Conservation (phyloP, 2,888 invertebrate species). For the Omphaloscelis lunosa region DNA sequence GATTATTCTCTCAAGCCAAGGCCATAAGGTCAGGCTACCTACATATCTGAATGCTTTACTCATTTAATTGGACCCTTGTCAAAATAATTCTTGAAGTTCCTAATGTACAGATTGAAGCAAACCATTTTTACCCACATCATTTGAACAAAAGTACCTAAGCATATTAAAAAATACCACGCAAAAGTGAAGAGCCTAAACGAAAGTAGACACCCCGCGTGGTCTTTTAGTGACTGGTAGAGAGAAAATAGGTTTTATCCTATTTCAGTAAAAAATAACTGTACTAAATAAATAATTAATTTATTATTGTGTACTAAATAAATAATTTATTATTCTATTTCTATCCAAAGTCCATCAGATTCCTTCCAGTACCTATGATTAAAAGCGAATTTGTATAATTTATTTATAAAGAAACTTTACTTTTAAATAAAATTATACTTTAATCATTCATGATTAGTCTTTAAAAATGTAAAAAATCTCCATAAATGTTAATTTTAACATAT, state of each 20-base stretch:
- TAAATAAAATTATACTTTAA: neutral
- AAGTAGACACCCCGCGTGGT: slow-evolving; percentile 1
- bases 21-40: neutral
- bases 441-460: neutral
- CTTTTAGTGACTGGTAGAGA: neutral
- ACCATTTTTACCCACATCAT: neutral
- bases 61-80: neutral
- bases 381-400: neutral
- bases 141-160: neutral
- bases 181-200: neutral
- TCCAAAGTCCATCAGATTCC: neutral
- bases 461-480: neutral
- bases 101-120: neutral
- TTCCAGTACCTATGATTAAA: neutral
- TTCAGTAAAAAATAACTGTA: neutral
- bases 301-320: neutral
- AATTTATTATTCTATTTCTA: neutral
- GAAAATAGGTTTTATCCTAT: neutral
- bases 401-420: neutral
- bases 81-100: neutral
- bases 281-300: neutral
- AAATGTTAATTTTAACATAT: slow-evolving; percentile 28
- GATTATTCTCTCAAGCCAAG: neutral
- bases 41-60: neutral
- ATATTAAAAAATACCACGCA: neutral